Base-by-base conservation (phyloP, 2,113 vertebrate species). In the Origma solitaria region DNA sequence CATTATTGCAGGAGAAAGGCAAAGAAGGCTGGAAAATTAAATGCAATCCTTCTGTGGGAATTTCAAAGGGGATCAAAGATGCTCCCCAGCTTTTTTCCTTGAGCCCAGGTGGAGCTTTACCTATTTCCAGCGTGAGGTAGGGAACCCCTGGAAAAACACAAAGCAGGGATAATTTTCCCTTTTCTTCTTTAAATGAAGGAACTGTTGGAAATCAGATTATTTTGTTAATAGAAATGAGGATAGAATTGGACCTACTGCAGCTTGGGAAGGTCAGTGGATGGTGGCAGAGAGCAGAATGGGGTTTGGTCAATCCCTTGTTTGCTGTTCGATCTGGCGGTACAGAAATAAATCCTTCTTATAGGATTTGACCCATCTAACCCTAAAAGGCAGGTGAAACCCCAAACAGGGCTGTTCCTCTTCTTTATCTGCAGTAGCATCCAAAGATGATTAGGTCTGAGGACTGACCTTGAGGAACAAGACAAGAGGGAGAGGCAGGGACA, bases 21-120 rank as follows among this genome's bases (percentile, higher is more conserved):
- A 85, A 73, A 95, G 78, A 30, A 91, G 75, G 44, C 82, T 86
- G 90, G 94, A 91, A 96, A 95, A 92, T 82, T n/a, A 94, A 94
- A 96, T 88, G 6, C 82, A 92, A 93, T 72, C 88, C 95, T 94
- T 88, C 82, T 96, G 88, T 75, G 88, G 64, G 75, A 60, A 60
- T 94, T 94, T 93, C 82, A 82, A 86, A 94, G 71, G 71, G 49
- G 49, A 83, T 71, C 86, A 86, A 72, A 96, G 85, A 85, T 88
- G 91, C 21, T 94, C 40, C 86, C 49, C 49, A 69, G 56, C 7
- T 86, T 88, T 69, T 89, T 77, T 24, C 8, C 76, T 64, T 18
- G 68, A 87, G 42, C 23, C 82, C n/a, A 73, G 56, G 64, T 86
- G 40, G 40, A 66, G n/a, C 8, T 11, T 70, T 78, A 80, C 56